Base-by-base conservation (phyloP, 2,888 invertebrate genomes). In the Phortica magna region DNA sequence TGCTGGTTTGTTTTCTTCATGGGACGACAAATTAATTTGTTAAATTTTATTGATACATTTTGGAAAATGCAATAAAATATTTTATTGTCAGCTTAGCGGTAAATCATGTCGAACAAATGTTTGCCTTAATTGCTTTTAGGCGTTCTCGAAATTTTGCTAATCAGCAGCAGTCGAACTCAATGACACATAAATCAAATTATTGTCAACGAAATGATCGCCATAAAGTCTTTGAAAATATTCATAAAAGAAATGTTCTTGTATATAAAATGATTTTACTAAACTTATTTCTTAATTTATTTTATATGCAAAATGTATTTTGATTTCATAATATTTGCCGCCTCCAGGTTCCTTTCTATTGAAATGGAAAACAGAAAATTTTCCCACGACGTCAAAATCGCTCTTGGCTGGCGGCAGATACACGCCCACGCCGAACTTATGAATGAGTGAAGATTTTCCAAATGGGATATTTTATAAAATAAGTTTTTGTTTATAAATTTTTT, bases 151-250 rank as follows among this genome's bases (percentile, higher is more conserved):
- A 48, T 64, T 22, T 59, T 22, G 22, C 22, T 22, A 64, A 64
- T 39, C 64, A 19, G 31, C 53, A n/a, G 7, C 53, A 48, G 14
- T 48, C 48, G 14, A 48, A 48, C 7, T 14, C 31, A 31, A 31
- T 31, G n/a, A 19, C 7, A 19, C 2, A 42, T 67, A 42, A 67
- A 67, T 67, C n/a, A 67, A 42, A 67, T 39, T 73, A 81, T 79
- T 80, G 80, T 83, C 84, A 83, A 78, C 82, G 17, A 77, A 80
- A 79, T 83, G 76, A 78, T 76, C 57, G 81, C 76, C 83, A 81
- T 82, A 75, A 82, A 80, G 67, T 67, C 67, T 67, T 67, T 42
- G 39, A 41, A 42, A 14, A 67, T 42, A 67, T 41, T 42, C 42
- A 67, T 17, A 67, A 6, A n/a, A n/a, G 2, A 17, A 67, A 9